Conservation (phyloP, 2,113 vertebrate species). For the Thamnaconus septentrionalis region DNA sequence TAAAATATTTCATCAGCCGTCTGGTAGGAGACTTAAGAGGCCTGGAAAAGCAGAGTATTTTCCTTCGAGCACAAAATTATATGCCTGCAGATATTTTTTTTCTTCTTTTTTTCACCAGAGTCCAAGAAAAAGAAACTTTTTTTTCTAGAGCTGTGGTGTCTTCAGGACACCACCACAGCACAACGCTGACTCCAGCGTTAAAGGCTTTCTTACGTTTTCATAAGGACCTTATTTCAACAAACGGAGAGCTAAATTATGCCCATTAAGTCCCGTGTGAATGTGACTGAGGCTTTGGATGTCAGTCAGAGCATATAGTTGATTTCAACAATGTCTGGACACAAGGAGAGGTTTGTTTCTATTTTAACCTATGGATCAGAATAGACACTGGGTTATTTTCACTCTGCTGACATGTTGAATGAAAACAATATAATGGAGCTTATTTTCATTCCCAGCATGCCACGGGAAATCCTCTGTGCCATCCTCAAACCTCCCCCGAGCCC, state of each 20-base stretch:
- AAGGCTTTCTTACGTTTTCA: constrained; percentile 7
- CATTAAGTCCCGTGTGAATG: background rate
- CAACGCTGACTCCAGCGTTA: constrained; percentile 11
- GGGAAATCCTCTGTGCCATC: constrained; percentile 36
- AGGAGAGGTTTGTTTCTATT: constrained; percentile 24
- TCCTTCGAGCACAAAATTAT: constrained; percentile 58
- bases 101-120: constrained; percentile 20
- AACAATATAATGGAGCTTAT: constrained; percentile 53
- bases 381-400: constrained; percentile 44
- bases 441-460: constrained; percentile 61
- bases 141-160: constrained; percentile 16
- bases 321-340: constrained; percentile 28
- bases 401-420: constrained; percentile 40
- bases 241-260: background rate
- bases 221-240: too few species aligned
- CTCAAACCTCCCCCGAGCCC: constrained; percentile 26
- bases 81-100: constrained; percentile 26
- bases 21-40: constrained; percentile 18
- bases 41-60: constrained; percentile 16
- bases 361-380: constrained; percentile 34
- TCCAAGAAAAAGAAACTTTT: constrained; percentile 23
- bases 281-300: constrained; percentile 8
- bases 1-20: constrained; percentile 1
- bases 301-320: constrained; percentile 3
- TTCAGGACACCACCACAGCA: constrained; percentile 10